Base-by-base conservation (phyloP, 2,797 vertebrate species). In the Microchirus variegatus region DNA sequence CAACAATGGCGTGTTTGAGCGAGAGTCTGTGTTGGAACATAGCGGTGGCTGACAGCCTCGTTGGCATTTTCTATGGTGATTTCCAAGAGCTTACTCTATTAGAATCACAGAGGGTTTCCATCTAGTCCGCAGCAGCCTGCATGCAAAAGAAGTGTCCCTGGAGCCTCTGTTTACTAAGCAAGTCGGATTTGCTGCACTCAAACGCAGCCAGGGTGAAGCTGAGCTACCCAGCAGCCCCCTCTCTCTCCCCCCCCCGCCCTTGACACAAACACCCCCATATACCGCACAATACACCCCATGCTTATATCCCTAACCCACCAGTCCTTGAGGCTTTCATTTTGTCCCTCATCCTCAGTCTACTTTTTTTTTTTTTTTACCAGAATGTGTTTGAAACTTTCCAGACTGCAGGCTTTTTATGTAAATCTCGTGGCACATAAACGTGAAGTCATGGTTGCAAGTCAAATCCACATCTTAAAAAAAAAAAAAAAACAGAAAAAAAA, bases 131-230 rank as follows among this genome's bases (percentile, higher is more conserved):
- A 78, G 90, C 84, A 87, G 87, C 59, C 74, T 82, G 81, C 86
- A 89, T 86, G 86, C 81, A 86, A 90, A 91, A 86, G 78, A 78
- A 88, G 85, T 76, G 87, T 91, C 93, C 93, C 92, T 63, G 77
- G 90, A 93, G 93, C 88, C 88, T 89, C 87, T 93, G 92, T 93
- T 94, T 94, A 94, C 91, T 83, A 91, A 92, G 87, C 92, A 91
- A 93, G 91, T 90, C 89, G 81, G 91, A 94, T 93, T 93, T 92
- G 79, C 88, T 82, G 80, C 85, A 90, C 89, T 91, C 84, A 79
- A 85, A 90, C 77, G 59, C 86, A 93, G 90, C 89, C 90, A 83
- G 89, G 87, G 85, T 83, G 84, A 84, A 89, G 87, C 91, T 91
- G 89, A 90, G 89, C 90, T 89, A 88, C 83, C 78, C 86, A 85